These are phyloP conservation scores for Melanotaenia maccullochi DNA, from an alignment of 2,797 vertebrate genomes.

Conservation along the genomic window DNA sequence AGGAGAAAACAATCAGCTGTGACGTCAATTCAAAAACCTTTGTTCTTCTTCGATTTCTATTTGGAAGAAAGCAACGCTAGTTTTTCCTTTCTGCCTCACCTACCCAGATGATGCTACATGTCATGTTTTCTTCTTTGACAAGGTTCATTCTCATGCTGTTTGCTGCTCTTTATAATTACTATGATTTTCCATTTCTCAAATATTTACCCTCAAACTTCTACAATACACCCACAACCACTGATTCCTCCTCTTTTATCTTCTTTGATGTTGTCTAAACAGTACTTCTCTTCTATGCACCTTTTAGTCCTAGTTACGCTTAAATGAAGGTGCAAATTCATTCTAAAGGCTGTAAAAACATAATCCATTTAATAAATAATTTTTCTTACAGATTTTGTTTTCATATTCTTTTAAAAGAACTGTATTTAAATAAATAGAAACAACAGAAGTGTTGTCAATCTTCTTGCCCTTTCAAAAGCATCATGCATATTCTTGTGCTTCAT, in stretches of 20 bases:
- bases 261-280: not conserved
- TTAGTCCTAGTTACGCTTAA: not conserved
- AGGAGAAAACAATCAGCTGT: too few species aligned
- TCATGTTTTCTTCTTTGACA: not conserved
- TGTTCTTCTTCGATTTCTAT: too few species aligned
- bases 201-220: not conserved
- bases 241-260: not conserved
- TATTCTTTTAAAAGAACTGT: too few species aligned
- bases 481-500: constrained; percentile 28
- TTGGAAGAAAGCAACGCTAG: too few species aligned
- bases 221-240: not conserved
- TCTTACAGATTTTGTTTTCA: too few species aligned
- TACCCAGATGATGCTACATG: not conserved
- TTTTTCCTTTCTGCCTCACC: not conserved
- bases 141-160: not conserved
- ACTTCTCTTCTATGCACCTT: not conserved
- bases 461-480: constrained; percentile 14
- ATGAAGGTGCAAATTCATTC: not conserved
- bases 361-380: too few species aligned
- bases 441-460: not conserved
- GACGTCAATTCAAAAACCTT: too few species aligned
- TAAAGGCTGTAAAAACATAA: not conserved
- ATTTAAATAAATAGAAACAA: too few species aligned
- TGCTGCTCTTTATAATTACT: not conserved
- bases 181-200: not conserved